These are phyloP conservation scores for Trichonephila clavipes DNA, from an alignment of 1,140 invertebrate species.

Conservation along the genomic window DNA sequence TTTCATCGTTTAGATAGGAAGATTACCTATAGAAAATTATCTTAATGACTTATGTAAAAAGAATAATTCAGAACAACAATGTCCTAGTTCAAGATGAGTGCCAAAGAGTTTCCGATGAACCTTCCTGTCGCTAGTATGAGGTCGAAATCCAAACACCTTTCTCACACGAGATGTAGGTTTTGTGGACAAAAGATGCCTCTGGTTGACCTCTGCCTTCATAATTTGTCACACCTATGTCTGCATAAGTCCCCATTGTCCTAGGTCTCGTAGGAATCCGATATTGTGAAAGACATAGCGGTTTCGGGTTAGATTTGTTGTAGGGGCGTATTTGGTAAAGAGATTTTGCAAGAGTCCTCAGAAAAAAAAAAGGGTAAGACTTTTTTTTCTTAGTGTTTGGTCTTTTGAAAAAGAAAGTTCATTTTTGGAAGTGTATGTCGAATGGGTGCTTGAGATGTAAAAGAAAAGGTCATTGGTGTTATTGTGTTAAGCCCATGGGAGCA, in stretches of 20 bases:
- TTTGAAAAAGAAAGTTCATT: background rate
- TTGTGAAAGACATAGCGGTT: background rate
- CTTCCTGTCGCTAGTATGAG: background rate
- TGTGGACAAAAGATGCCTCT: constrained; percentile 25
- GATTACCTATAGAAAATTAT: background rate
- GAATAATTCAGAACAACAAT: no score
- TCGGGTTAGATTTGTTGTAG: constrained; percentile 3
- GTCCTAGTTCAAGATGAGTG: background rate
- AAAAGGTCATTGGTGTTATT: no score
- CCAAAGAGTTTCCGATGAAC: background rate
- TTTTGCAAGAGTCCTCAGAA: background rate
- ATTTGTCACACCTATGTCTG: constrained; percentile 10
- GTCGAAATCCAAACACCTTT: constrained; percentile 22
- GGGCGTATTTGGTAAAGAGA: background rate
- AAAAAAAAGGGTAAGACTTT: background rate
- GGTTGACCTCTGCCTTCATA: background rate
- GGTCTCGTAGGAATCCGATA: background rate
- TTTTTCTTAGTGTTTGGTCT: background rate
- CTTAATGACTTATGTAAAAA: background rate
- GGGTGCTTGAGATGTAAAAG: no score
- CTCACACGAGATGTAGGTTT: background rate
- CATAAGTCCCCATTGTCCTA: background rate
- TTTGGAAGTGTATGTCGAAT: background rate
- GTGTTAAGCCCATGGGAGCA: no score
- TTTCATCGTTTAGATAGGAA: background rate